phyloP scores from a whole-genome alignment of 2,888 invertebrate species.

The Cheilosia impressa region DNA sequence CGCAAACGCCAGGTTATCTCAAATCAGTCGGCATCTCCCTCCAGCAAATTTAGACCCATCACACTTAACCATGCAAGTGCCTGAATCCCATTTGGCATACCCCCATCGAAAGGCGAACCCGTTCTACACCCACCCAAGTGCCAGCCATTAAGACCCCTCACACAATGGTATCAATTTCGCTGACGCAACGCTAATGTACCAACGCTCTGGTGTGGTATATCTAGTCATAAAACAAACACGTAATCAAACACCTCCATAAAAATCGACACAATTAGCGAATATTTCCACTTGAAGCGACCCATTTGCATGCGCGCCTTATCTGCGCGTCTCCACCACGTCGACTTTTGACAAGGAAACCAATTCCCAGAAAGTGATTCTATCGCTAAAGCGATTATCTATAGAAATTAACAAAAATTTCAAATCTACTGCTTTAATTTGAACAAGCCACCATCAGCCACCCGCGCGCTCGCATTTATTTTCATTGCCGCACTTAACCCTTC shows the following conservation, averaged over 20 bases:
- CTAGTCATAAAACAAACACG: slow-evolving; percentile 44
- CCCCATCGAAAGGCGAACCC: neutral
- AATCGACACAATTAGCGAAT: slow-evolving; percentile 61
- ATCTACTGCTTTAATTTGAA: slow-evolving; percentile 47
- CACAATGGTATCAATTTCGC: slow-evolving; percentile 13
- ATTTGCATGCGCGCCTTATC: slow-evolving; percentile 9
- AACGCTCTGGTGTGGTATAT: neutral
- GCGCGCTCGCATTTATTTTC: slow-evolving; percentile 36
- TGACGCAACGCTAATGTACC: slow-evolving; percentile 11
- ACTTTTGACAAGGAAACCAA: slow-evolving; percentile 63
- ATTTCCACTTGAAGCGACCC: slow-evolving; percentile 44
- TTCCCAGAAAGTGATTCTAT: slow-evolving; percentile 50
- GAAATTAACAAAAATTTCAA: slow-evolving; percentile 68
- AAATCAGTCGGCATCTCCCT: too few species aligned
- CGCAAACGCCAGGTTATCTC: too few species aligned
- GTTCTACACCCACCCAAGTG: neutral
- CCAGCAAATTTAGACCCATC: too few species aligned
- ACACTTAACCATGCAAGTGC: too few species aligned
- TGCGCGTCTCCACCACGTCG: slow-evolving; percentile 19
- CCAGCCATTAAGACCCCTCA: slow-evolving; percentile 9
- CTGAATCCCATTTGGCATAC: too few species aligned
- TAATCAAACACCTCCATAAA: slow-evolving; percentile 51
- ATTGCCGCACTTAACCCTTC: slow-evolving; percentile 68
- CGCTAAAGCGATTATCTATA: slow-evolving; percentile 51
- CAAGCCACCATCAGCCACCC: neutral